phyloP scores from a whole-genome alignment of 2,113 vertebrate genomes.

The Cricetomys ansorgei region DNA sequence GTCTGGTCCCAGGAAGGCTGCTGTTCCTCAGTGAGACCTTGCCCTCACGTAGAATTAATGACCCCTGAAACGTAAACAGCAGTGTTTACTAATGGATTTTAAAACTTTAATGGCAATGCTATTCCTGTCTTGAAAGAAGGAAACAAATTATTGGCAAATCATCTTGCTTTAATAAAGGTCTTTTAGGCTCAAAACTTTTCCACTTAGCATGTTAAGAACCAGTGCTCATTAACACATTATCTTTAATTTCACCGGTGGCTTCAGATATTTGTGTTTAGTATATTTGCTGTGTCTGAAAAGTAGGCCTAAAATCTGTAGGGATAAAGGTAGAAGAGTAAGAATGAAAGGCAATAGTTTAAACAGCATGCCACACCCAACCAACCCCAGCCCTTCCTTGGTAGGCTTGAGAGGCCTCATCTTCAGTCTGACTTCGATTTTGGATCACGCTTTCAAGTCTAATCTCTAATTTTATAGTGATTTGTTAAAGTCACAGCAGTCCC shows the following conservation, averaged over 20 bases:
- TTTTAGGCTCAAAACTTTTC: constrained; percentile 28
- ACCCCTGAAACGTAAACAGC: constrained; percentile 40
- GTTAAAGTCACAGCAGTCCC: neutral
- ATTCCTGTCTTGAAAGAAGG: constrained; percentile 19
- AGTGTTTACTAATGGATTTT: constrained; percentile 75
- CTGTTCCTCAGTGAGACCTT: constrained; percentile 53
- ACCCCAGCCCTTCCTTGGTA: neutral
- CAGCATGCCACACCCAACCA: neutral
- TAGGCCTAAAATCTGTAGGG: neutral
- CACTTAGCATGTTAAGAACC: neutral
- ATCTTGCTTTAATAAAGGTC: constrained; percentile 12
- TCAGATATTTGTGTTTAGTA: constrained; percentile 5
- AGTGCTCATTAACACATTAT: neutral
- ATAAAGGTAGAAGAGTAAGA: neutral
- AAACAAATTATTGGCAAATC: neutral
- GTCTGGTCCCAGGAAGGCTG: constrained; percentile 58
- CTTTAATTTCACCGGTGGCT: constrained; percentile 27
- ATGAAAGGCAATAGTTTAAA: neutral
- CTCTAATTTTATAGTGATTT: constrained; percentile 23
- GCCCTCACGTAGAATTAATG: constrained; percentile 67
- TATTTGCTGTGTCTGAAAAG: constrained; percentile 46
- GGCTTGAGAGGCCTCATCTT: neutral
- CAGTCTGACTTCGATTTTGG: constrained; percentile 4
- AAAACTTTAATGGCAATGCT: constrained; percentile 57
- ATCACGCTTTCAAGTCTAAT: neutral